Conservation (phyloP, 2,797 vertebrate genomes). For the Ctenochaetus hawaiiensis region DNA sequence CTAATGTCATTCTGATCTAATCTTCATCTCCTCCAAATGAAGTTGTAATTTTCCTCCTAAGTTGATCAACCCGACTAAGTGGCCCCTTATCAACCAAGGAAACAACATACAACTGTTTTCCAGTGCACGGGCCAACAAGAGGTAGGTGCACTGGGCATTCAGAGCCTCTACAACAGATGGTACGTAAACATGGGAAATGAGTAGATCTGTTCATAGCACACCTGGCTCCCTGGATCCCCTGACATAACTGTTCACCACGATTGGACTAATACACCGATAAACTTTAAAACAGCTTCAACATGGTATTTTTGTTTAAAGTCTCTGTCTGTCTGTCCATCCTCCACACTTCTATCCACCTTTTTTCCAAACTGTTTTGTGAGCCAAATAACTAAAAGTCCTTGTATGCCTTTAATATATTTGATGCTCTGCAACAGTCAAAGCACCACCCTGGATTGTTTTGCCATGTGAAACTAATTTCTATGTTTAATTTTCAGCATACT, state of each 20-base stretch:
- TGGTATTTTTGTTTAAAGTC: no score
- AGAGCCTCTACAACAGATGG: slow-evolving; percentile 15
- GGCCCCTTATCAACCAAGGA: not conserved
- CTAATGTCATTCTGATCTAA: not conserved
- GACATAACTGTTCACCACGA: no score
- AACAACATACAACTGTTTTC: not conserved
- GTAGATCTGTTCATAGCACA: not conserved
- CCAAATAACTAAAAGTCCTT: no score
- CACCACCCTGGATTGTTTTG: no score
- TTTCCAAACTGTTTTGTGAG: no score
- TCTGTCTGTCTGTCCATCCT: no score
- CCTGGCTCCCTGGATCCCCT: slow-evolving; percentile 4
- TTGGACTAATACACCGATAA: no score
- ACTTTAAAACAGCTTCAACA: no score
- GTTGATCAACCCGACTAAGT: not conserved
- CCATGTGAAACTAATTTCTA: not conserved
- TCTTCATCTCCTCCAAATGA: not conserved
- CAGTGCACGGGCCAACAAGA: not conserved
- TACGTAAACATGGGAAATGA: slow-evolving; percentile 13
- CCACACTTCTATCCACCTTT: no score
- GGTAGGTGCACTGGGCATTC: not conserved
- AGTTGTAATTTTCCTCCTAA: not conserved
- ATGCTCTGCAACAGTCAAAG: not conserved
- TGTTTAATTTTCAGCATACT: not conserved
- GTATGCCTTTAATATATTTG: no score